Percentiles rank a stretch among this genome's conserved stretches.
Evolutionary conservation across 2,113 vertebrate species (phyloP).

Genomic region (Lophius piscatorius): DNA sequence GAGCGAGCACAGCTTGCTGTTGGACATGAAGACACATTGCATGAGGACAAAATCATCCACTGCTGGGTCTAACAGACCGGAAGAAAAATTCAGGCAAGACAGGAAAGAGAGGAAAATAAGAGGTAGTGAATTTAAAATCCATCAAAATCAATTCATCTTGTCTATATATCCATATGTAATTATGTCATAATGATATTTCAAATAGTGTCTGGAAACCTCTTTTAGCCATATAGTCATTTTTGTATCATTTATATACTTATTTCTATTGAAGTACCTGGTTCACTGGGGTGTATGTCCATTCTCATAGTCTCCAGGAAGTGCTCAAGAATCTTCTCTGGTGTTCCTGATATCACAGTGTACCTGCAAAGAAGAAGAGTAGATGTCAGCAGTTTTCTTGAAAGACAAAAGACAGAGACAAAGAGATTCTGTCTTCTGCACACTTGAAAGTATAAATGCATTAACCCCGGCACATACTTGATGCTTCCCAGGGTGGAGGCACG

Average conservation of each 20-base stretch:
- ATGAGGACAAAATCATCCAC: constrained; percentile 96
- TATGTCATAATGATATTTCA: neutral
- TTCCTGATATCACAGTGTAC: constrained; percentile 98
- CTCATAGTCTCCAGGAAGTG: constrained; percentile 97
- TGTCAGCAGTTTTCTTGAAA: constrained; percentile 2
- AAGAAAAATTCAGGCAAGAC: constrained; percentile 12
- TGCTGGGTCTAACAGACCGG: constrained; percentile 83
- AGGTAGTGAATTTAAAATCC: too few relatives aligned
- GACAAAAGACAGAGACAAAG: neutral
- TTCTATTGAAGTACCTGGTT: constrained; percentile 77
- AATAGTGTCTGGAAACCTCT: neutral
- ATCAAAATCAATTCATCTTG: too few relatives aligned
- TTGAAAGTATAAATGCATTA: neutral
- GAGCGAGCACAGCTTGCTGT: constrained; percentile 92
- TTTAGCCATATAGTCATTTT: neutral
- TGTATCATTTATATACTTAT: neutral
- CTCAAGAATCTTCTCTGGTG: constrained; percentile 97
- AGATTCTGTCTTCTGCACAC: neutral
- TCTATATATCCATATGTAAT: too few relatives aligned
- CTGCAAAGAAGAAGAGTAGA: constrained; percentile 72
- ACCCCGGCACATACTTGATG: constrained; percentile 71
- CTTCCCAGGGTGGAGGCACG: constrained; percentile 89
- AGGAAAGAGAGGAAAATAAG: neutral
- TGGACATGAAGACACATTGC: constrained; percentile 98
- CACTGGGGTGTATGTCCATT: constrained; percentile 89